These are phyloP conservation scores for Diorhabda sublineata DNA, from an alignment of 1,140 invertebrate genomes.

Conservation along the genomic window DNA sequence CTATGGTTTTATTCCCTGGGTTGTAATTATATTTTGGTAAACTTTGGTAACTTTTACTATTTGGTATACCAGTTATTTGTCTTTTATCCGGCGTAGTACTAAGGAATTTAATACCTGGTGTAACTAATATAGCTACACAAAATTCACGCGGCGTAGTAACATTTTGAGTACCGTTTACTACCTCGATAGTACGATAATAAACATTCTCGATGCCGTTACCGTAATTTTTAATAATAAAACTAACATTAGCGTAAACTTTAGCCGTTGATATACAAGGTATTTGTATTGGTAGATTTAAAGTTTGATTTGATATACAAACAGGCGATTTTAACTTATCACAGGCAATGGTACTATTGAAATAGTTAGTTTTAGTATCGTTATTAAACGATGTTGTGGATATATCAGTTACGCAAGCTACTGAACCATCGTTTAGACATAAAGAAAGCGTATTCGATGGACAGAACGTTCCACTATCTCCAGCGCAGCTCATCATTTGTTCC, in stretches of 20 bases:
- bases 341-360: constrained; percentile 12
- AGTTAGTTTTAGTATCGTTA: constrained; percentile 17
- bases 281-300: constrained; percentile 12
- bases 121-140: constrained; percentile 7
- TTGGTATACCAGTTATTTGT: neutral
- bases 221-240: neutral
- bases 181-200: neutral
- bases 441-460: constrained; percentile 23
- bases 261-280: constrained; percentile 25
- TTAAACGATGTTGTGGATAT: constrained; percentile 15
- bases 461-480: constrained; percentile 18
- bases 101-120: neutral
- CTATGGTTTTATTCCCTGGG: neutral
- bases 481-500: constrained; percentile 19
- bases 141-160: neutral
- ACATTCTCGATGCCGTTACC: neutral
- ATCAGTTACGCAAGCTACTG: constrained; percentile 26
- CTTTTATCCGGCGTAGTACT: neutral
- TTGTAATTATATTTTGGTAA: constrained; percentile 1
- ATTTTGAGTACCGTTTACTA: neutral
- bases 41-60: neutral
- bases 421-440: constrained; percentile 24
- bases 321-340: constrained; percentile 20
- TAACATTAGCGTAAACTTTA: constrained; percentile 21
- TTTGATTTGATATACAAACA: constrained; percentile 11